Conservation (phyloP, 2,113 vertebrate species). For the Paralichthys olivaceus region DNA sequence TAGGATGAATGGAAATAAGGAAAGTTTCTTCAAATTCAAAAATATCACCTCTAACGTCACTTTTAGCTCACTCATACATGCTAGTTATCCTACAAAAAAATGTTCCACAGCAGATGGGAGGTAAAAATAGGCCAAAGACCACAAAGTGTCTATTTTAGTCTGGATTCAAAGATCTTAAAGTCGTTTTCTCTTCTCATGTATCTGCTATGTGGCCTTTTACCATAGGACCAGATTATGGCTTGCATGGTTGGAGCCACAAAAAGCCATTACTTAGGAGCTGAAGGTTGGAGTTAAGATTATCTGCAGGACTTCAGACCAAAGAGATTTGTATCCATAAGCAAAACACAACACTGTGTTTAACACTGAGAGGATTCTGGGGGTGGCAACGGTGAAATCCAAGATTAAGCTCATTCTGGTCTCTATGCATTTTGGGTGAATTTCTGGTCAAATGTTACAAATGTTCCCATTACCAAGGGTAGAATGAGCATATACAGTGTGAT, state of each 20-base stretch:
- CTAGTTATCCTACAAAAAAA: conserved; percentile 21
- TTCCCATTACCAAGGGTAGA: no score
- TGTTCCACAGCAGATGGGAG: not conserved
- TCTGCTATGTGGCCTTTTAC: conserved; percentile 66
- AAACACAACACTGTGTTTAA: conserved; percentile 43
- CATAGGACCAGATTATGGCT: conserved; percentile 73
- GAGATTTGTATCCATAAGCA: conserved; percentile 56
- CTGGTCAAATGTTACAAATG: not conserved
- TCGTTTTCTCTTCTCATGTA: conserved; percentile 46
- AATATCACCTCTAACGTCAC: conserved; percentile 10
- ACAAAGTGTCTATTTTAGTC: conserved; percentile 43
- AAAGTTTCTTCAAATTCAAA: conserved; percentile 21
- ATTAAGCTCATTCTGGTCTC: conserved; percentile 53
- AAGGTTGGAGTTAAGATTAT: conserved; percentile 74
- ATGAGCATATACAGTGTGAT: no score
- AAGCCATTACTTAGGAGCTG: conserved; percentile 64
- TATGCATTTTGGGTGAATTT: conserved; percentile 38
- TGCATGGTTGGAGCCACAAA: conserved; percentile 64
- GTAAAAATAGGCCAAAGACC: conserved; percentile 47
- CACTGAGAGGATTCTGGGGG: conserved; percentile 47
- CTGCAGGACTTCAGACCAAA: conserved; percentile 53
- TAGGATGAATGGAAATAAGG: no score
- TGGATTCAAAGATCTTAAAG: conserved; percentile 19
- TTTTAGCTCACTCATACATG: not conserved
- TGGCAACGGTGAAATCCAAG: conserved; percentile 49